Conservation (phyloP, 2,888 invertebrate genomes). For the Gymnosoma rotundatum region DNA sequence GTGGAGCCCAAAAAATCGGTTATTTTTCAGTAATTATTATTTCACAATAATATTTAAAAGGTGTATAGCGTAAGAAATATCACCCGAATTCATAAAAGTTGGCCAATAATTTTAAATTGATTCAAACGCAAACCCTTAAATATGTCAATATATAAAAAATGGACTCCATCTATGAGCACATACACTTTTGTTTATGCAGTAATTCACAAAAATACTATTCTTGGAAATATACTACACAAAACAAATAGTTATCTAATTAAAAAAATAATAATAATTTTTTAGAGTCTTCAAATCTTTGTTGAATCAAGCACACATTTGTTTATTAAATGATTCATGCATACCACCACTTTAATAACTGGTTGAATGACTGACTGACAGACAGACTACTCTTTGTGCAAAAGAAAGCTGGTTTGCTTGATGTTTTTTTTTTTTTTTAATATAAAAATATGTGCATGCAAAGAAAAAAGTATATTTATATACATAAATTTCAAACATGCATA, state of each 20-base stretch:
- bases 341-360: conserved; percentile 1
- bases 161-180: conserved; percentile 3
- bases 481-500: conserved; percentile 56
- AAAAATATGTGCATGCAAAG: conserved; percentile 40
- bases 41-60: too few relatives aligned
- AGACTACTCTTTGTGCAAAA: conserved; percentile 34
- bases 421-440: neutral
- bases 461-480: conserved; percentile 20
- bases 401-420: conserved; percentile 49
- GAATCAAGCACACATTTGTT: conserved; percentile 48
- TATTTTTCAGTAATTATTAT: too few relatives aligned
- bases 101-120: too few relatives aligned
- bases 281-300: conserved; percentile 47
- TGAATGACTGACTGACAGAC: conserved; percentile 19
- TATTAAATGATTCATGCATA: conserved; percentile 59
- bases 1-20: too few relatives aligned
- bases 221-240: conserved; percentile 29
- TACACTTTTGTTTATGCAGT: conserved; percentile 35
- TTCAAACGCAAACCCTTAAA: too few relatives aligned
- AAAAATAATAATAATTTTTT: neutral
- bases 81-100: too few relatives aligned
- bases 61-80: too few relatives aligned
- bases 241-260: conserved; percentile 19
- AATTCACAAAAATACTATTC: conserved; percentile 44
- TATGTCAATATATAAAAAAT: too few relatives aligned